Evolutionary conservation across 1,140 invertebrate genomes (phyloP), one percentile per base, ranked within the genome.

Genomic region (Musca vetustissima): DNA sequence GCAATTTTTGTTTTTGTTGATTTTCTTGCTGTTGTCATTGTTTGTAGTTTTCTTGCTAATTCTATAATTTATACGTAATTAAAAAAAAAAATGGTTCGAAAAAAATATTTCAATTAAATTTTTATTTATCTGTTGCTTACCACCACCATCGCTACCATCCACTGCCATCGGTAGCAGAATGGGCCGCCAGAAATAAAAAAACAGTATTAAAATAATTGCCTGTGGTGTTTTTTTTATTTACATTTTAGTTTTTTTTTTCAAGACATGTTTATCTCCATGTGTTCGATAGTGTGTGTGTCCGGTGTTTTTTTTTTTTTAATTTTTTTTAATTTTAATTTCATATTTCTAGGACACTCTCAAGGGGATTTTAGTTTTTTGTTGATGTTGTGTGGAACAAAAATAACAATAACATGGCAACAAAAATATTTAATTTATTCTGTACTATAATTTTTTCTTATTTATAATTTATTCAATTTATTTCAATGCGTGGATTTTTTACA

Each of bases 201-300:
- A 19, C 15, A 59, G 55, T 59, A 59, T 59, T 59, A 59, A 59
- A 59, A 59, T 59, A 59, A 59, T 59, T 59, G 55, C 55, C 55
- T 59, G 55, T 59, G 55, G 14, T 59, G 25, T 59, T 32, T 59
- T 49, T 59, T 59, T 55, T 24, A 25, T 59, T 59, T 57, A 22
- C 55, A 59, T 59, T 59, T 59, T 1, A 32, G 24, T 59, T 59
- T 59, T 59, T n/a, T n/a, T n/a, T 53, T 53, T 15, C 24, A 59
- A 59, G 28, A 32, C 25, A 49, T 49, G n/a, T n/a, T n/a, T 49
- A 49, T 32, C 28, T 32, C 28, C 28, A 32, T 32, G 28, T 32
- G 28, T 32, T 3, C 28, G 28, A 32, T 3, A 4, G 28, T 32
- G 28, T 32, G 28, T 32, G 28, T 32, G 28, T 32, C 9, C 28